These are phyloP conservation scores for Augochlora pura DNA, from an alignment of 1,140 invertebrate genomes.

Conservation along the genomic window DNA sequence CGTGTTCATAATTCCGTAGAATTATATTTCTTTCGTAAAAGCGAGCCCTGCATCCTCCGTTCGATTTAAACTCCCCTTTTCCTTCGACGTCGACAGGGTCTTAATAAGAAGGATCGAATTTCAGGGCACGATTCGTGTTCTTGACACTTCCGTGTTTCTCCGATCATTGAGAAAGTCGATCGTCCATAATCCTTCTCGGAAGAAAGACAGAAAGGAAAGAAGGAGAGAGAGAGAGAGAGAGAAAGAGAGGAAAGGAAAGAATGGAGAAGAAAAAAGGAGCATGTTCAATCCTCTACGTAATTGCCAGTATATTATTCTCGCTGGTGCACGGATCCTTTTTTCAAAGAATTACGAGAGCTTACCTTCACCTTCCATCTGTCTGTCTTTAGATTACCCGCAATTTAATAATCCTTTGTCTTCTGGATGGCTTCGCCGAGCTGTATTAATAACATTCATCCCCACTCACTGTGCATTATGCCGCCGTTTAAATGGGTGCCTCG, in stretches of 20 bases:
- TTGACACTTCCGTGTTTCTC: slow-evolving; percentile 50
- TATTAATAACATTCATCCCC: slow-evolving; percentile 39
- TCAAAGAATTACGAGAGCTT: slow-evolving; percentile 14
- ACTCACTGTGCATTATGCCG: background rate
- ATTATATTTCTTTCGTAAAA: slow-evolving; percentile 17
- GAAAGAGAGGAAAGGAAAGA: too few relatives aligned
- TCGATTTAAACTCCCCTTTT: slow-evolving; percentile 45
- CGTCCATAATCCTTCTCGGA: slow-evolving; percentile 17
- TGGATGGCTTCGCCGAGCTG: background rate
- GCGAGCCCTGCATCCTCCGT: slow-evolving; percentile 21
- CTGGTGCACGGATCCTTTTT: background rate
- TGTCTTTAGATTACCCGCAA: slow-evolving; percentile 31
- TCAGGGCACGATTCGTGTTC: slow-evolving; percentile 47
- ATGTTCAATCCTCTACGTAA: slow-evolving; percentile 10
- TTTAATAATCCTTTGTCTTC: slow-evolving; percentile 34
- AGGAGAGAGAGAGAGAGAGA: too few relatives aligned
- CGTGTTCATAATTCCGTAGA: slow-evolving; percentile 12
- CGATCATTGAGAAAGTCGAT: slow-evolving; percentile 50
- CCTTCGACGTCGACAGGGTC: slow-evolving; percentile 46
- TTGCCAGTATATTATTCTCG: slow-evolving; percentile 35
- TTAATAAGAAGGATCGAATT: slow-evolving; percentile 51
- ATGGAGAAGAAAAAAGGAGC: background rate
- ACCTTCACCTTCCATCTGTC: slow-evolving; percentile 24
- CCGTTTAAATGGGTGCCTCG: slow-evolving; percentile 12
- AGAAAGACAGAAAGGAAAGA: too few relatives aligned